phyloP scores from a whole-genome alignment of 2,113 vertebrate genomes.

The Paramisgurnus dabryanus region DNA sequence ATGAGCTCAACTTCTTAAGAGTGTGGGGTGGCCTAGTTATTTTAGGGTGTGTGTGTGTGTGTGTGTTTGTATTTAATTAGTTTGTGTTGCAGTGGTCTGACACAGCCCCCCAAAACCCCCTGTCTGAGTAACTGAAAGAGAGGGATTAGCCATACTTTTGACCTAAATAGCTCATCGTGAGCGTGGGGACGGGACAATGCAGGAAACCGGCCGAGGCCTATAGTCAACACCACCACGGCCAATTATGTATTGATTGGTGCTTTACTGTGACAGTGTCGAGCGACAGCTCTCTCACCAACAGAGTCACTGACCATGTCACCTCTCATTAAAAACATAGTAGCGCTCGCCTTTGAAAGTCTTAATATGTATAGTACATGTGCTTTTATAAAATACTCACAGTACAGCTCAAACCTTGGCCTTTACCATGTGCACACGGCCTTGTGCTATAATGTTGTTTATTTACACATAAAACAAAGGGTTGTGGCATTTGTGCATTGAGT shows the following conservation, averaged over 20 bases:
- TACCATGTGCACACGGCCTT: neutral
- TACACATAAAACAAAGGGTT: neutral
- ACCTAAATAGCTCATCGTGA: constrained; percentile 85
- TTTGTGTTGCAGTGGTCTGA: constrained; percentile 69
- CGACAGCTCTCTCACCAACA: constrained; percentile 72
- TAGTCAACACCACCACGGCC: constrained; percentile 66
- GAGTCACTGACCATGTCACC: constrained; percentile 74
- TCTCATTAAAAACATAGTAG: constrained; percentile 59
- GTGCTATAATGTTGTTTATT: neutral
- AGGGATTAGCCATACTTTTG: constrained; percentile 79
- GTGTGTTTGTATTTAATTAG: constrained; percentile 78
- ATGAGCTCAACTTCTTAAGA: constrained; percentile 63
- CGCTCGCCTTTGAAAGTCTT: neutral
- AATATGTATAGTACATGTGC: neutral
- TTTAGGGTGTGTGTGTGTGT: constrained; percentile 12
- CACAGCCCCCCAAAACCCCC: no score
- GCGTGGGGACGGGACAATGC: constrained; percentile 76
- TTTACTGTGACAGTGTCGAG: constrained; percentile 78
- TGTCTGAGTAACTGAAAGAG: constrained; percentile 37
- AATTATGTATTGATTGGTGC: constrained; percentile 89
- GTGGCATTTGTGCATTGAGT: neutral
- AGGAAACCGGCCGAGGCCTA: constrained; percentile 57
- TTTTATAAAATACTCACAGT: neutral
- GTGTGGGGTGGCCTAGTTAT: constrained; percentile 22
- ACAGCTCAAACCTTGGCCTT: neutral